Evolutionary conservation across 2,888 invertebrate species (phyloP), one percentile per base, ranked within the genome.

Genomic region (Taphrorychus bicolor): DNA sequence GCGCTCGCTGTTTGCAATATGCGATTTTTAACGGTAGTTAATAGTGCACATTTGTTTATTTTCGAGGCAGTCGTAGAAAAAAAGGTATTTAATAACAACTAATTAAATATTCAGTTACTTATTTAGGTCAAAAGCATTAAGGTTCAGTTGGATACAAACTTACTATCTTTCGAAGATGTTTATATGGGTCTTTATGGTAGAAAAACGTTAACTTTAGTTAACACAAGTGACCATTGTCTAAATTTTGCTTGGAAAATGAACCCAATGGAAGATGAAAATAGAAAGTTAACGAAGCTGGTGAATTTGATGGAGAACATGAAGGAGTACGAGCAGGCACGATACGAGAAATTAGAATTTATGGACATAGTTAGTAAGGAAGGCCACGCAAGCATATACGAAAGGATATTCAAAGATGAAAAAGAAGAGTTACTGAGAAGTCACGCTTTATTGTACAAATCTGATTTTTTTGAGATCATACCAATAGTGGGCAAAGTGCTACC

Each of bases 191-290:
- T 89, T 79, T 83, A 84, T 53, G 83, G 84, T 16, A 22, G 22
- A 32, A 48, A 52, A 11, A 84, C 85, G 61, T 82, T 88, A 18
- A 84, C 84, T 70, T 82, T 89, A 52, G 77, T 77, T 14, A 89
- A 89, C 75, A 84, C 84, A 68, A 87, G 88, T 11, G 78, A 85
- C 22, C 84, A 85, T 71, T 42, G 83, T 3, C 80, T 88, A 1
- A 83, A 84, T 0, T 89, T 85, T 72, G 82, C 84, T 73, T 89
- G 89, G 84, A 87, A 87, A 83, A 82, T 83, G 69, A 84, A 86
- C 70, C 81, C 83, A 40, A 77, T 83, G 17, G 81, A 79, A 53
- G 78, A 84, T 40, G 84, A 85, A 78, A 74, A 76, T 23, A 24
- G 74, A 45, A 71, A 75, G 21, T 70, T 63, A 9, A 59, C 74